A percentile compares a stretch with the other conserved stretches of the same genome.
Conservation (phyloP, 2,113 vertebrate genomes). For the Merops nubicus region DNA sequence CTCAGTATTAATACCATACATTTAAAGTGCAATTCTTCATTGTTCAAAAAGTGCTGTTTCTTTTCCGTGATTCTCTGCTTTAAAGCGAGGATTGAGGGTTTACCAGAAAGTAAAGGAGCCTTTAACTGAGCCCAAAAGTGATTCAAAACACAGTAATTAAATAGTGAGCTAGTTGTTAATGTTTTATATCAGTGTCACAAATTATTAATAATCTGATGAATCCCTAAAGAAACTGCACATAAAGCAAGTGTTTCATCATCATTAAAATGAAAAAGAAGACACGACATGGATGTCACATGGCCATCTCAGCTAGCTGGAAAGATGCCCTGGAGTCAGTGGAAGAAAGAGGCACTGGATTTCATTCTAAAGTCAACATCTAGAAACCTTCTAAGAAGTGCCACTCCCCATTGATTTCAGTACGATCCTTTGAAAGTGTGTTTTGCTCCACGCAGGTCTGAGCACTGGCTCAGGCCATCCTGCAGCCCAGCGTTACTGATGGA, state of each 20-base stretch:
- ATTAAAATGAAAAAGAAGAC: background rate
- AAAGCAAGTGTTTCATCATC: background rate
- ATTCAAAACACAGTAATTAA: background rate
- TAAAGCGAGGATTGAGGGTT: background rate
- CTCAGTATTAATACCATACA: background rate
- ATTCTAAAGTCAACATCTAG: background rate
- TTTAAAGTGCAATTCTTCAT: background rate
- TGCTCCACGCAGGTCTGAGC: background rate
- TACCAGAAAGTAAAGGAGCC: background rate
- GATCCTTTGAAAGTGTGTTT: background rate
- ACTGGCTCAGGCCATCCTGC: background rate
- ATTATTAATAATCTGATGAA: background rate
- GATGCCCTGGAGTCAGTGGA: background rate
- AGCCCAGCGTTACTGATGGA: background rate
- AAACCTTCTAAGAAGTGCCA: background rate
- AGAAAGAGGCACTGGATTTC: background rate
- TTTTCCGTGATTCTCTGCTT: background rate
- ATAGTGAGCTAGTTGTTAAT: background rate
- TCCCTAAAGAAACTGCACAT: background rate
- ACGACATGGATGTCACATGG: background rate
- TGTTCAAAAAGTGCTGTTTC: background rate
- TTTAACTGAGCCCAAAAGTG: background rate
- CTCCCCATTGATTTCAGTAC: background rate
- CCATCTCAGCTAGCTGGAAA: background rate
- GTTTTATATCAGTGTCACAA: background rate